Conservation (phyloP, 2,797 vertebrate genomes). For the Telmatherina bonti region DNA sequence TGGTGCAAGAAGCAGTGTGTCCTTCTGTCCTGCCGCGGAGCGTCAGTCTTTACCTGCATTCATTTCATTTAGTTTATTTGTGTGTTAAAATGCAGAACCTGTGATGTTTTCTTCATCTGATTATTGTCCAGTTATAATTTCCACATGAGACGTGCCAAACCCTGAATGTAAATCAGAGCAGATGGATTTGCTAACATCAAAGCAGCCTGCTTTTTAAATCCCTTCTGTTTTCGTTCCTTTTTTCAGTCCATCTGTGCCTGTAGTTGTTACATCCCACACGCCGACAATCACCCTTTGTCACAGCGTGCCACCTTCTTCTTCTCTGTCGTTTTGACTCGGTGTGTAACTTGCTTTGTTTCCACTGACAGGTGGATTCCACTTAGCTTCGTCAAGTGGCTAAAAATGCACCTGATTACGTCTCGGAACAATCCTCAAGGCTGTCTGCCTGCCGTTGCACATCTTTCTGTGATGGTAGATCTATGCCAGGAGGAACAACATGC, state of each 20-base stretch:
- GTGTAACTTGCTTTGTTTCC: conserved; percentile 4
- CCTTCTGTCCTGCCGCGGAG: too few relatives aligned
- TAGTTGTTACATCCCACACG: neutral
- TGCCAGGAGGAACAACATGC: conserved; percentile 2
- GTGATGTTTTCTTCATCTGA: too few relatives aligned
- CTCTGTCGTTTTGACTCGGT: neutral
- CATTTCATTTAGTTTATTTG: too few relatives aligned
- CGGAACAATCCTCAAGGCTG: neutral
- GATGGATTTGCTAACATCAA: too few relatives aligned
- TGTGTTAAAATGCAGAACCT: too few relatives aligned
- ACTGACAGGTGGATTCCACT: neutral
- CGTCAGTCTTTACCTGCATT: too few relatives aligned
- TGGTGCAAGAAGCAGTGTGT: too few relatives aligned
- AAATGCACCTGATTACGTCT: neutral
- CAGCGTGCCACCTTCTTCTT: neutral
- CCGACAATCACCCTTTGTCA: neutral
- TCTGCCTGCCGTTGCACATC: neutral
- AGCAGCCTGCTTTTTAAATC: too few relatives aligned
- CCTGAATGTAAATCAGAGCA: too few relatives aligned
- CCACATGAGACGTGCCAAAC: too few relatives aligned
- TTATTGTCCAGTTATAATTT: too few relatives aligned
- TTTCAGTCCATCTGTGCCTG: neutral
- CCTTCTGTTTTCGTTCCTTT: too few relatives aligned
- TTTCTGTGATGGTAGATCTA: neutral
- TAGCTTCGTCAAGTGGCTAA: conserved; percentile 2